Percentiles rank a stretch among this genome's conserved stretches.
Conservation (phyloP, 2,113 vertebrate genomes). For the Oreochromis spilurus region DNA sequence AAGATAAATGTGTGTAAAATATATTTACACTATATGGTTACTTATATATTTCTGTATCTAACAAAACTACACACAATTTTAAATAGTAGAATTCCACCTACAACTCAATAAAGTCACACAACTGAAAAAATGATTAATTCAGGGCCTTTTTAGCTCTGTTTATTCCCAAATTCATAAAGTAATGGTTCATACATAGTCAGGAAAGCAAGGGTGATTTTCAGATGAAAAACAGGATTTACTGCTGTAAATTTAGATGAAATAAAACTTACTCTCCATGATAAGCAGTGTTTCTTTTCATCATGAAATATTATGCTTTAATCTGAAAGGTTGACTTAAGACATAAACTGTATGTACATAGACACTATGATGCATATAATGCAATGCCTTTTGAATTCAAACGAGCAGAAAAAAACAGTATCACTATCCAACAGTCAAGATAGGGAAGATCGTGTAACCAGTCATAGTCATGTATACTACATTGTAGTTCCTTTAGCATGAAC, state of each 20-base stretch:
- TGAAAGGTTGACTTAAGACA: neutral
- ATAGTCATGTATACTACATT: neutral
- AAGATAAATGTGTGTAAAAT: neutral
- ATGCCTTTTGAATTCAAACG: neutral
- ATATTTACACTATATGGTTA: neutral
- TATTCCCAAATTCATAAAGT: neutral
- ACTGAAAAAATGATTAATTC: neutral
- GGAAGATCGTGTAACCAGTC: neutral
- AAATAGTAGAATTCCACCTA: neutral
- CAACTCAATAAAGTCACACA: neutral
- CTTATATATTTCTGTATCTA: neutral
- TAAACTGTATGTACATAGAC: neutral
- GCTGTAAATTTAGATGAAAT: neutral
- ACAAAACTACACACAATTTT: neutral
- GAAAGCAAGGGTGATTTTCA: neutral
- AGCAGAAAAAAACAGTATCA: neutral
- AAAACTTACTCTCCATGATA: neutral
- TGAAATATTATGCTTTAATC: neutral
- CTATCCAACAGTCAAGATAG: neutral
- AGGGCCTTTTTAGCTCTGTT: neutral
- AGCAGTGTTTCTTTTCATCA: neutral
- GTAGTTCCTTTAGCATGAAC: neutral
- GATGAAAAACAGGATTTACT: neutral
- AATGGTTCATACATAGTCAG: neutral
- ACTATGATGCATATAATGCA: neutral